A percentile compares a stretch with the other conserved stretches of the same genome.
Conservation (phyloP, 2,888 invertebrate genomes). For the Hyles lineata region DNA sequence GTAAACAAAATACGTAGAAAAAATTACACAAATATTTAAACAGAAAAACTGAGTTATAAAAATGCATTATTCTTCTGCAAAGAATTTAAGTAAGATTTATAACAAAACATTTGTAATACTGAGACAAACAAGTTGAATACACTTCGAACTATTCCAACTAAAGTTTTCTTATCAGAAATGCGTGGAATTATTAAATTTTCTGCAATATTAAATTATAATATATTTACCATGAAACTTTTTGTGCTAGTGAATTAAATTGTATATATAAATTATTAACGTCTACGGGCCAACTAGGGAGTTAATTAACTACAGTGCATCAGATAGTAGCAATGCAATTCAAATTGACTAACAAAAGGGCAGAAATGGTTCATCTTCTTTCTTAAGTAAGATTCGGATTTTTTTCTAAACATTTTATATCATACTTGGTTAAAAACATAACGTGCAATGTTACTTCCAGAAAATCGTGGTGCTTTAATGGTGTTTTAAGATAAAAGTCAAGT, state of each 20-base stretch:
- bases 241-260: neutral
- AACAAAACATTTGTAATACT: neutral
- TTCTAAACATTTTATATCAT: no score
- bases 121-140: neutral
- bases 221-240: neutral
- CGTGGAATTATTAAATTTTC: neutral
- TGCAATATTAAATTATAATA: neutral
- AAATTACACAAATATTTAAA: neutral
- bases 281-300: no score
- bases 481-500: no score
- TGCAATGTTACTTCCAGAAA: no score
- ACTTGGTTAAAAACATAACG: no score
- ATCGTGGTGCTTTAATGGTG: no score
- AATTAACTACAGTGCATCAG: no score
- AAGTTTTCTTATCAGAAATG: constrained; percentile 10
- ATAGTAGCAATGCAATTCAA: no score
- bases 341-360: no score
- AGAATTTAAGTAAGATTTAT: neutral
- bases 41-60: neutral
- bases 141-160: constrained; percentile 2
- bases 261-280: neutral
- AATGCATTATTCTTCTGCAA: neutral
- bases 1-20: neutral
- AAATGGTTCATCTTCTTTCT: no score
- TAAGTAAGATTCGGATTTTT: no score